Conservation (phyloP, 2,113 vertebrate species). For the Psilopogon haemacephalus region DNA sequence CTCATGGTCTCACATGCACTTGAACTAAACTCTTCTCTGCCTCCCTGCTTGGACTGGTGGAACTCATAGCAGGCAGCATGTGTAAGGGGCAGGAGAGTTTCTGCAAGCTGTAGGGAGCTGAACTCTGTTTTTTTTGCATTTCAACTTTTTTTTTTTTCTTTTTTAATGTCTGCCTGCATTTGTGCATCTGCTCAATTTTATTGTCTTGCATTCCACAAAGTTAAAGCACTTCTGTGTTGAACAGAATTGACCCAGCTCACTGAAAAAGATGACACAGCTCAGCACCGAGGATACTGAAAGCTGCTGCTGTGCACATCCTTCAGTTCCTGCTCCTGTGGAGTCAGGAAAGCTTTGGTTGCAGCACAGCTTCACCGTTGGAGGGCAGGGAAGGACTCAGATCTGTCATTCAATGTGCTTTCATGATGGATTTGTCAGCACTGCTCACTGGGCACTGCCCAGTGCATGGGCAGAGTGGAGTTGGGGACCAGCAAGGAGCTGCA, state of each 20-base stretch:
- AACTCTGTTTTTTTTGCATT: not conserved
- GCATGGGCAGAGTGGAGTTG: accelerated
- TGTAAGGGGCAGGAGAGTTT: not conserved
- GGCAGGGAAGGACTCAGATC: not conserved
- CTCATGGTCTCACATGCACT: accelerated
- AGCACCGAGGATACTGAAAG: not conserved
- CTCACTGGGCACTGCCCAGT: accelerated
- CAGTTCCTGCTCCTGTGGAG: not conserved
- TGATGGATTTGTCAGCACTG: accelerated
- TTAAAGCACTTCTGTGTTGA: not conserved
- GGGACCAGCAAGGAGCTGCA: not conserved
- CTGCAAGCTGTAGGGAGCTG: not conserved
- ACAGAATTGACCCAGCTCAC: not conserved
- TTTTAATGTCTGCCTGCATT: not conserved
- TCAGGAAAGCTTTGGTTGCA: not conserved
- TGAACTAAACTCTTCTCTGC: not conserved
- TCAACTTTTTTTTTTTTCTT: not conserved
- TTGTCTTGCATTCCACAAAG: not conserved
- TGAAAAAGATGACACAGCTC: not conserved
- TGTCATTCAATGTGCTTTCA: not conserved
- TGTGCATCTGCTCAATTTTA: not conserved
- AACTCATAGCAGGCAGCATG: accelerated
- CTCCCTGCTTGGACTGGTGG: accelerated
- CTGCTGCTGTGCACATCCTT: not conserved
- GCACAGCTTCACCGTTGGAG: not conserved